Percentiles rank a stretch among this genome's conserved stretches.
Conservation (phyloP, 2,888 invertebrate species). For the Nezara viridula region DNA sequence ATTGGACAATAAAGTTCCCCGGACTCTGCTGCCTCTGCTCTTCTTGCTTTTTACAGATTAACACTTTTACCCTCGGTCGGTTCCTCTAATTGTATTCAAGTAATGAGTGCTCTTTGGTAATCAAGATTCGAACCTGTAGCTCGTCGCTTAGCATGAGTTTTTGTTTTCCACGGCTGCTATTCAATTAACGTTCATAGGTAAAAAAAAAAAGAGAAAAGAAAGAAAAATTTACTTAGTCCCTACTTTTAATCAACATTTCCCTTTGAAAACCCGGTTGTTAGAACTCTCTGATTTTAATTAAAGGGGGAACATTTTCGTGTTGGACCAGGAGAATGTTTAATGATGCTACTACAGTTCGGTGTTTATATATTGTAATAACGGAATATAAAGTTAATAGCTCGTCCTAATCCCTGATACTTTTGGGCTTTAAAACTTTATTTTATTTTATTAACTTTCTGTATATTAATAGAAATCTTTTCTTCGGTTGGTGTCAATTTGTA, state of each 20-base stretch:
- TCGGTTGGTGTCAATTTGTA: too few relatives aligned
- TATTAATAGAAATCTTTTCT: too few relatives aligned
- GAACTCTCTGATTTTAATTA: slow-evolving; percentile 37
- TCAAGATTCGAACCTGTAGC: neutral
- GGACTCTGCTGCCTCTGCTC: neutral
- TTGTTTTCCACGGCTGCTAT: neutral
- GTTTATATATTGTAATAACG: neutral
- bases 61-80: slow-evolving; percentile 22
- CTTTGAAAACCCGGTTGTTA: slow-evolving; percentile 17
- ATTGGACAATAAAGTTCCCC: slow-evolving; percentile 28
- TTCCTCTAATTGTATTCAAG: neutral
- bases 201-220: neutral
- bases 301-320: neutral
- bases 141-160: neutral
- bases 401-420: neutral
- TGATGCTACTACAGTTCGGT: neutral
- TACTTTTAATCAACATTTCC: slow-evolving; percentile 46
- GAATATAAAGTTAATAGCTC: neutral
- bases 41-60: slow-evolving; percentile 51
- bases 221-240: slow-evolving; percentile 31
- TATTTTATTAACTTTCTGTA: too few relatives aligned
- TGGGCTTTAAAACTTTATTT: too few relatives aligned
- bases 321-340: neutral
- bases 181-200: slow-evolving; percentile 27
- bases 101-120: slow-evolving; percentile 25